Percentiles rank a stretch among this genome's conserved stretches.
These are phyloP conservation scores for Ernsta delagoae DNA, from an alignment of 2,888 invertebrate genomes.

Conservation along the genomic window DNA sequence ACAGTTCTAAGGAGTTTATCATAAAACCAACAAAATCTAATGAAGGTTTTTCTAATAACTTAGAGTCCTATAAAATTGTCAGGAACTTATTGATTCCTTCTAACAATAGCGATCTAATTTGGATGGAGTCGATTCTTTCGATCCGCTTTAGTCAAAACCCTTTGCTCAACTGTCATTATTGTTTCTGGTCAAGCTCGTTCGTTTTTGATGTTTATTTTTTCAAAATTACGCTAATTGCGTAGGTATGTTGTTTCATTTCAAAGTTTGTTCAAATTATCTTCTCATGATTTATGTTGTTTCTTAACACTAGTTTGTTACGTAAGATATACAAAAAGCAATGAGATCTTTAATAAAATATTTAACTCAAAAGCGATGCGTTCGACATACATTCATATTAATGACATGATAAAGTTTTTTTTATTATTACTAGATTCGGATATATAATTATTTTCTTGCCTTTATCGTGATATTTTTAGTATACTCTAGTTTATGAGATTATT, in stretches of 20 bases:
- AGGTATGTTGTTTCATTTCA: background rate
- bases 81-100: constrained; percentile 26
- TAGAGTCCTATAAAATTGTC: background rate
- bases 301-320: too few species aligned
- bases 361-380: too few species aligned
- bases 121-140: constrained; percentile 62
- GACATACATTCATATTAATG: too few species aligned
- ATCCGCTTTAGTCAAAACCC: constrained; percentile 14
- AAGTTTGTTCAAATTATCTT: background rate
- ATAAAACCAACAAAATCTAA: constrained; percentile 20
- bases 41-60: background rate
- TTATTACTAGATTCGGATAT: too few species aligned
- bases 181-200: background rate
- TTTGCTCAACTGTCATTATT: background rate
- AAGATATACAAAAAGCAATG: too few species aligned
- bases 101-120: constrained; percentile 53
- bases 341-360: too few species aligned
- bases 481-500: too few species aligned
- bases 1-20: constrained; percentile 47
- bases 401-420: too few species aligned
- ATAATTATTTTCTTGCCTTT: too few species aligned
- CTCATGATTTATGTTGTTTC: too few species aligned
- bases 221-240: too few species aligned
- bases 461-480: too few species aligned
- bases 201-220: background rate